Evolutionary conservation across 2,113 vertebrate species (phyloP), one percentile per base, ranked within the genome.

Genomic region (Caracal caracal): DNA sequence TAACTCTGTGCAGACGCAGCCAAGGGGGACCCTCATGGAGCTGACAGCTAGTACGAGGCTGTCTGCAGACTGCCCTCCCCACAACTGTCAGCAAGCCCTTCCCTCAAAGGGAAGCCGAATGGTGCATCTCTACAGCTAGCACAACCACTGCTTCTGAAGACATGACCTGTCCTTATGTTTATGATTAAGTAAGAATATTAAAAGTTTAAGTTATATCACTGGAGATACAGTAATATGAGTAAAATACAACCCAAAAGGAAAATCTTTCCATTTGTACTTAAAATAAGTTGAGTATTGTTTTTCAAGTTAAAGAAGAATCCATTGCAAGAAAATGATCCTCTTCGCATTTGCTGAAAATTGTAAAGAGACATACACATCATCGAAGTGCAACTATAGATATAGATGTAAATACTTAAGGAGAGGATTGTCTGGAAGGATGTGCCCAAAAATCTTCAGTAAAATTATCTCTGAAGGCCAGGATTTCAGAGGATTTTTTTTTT

Each of bases 241-340:
- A 89, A 94, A 76, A 94, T 51, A 63, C 0, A 82, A 76, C 35
- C 33, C 63, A 66, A 78, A 3, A 81, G 53, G 7, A 85, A 85
- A 61, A 56, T 63, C 94, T 33, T 89, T 82, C 61, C 66, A 86
- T 85, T 47, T 66, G 33, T 78, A 84, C 37, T 73, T 86, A 51
- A 78, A 93, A 49, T 37, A n/a, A 92, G 2, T 47, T 43, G 63
- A 88, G 37, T 71, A 63, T 87, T n/a, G n/a, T 26, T 90, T 92
- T 65, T 89, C 49, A 63, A n/a, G 63, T 73, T 79, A 63, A 49
- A 94, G 37, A 47, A 92, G 84, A 96, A 79, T 20, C 63, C 70
- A 35, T 0, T 73, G 20, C n/a, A 80, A 95, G 51, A 43, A 76
- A 90, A 90, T 26, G 11, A 19, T n/a, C 22, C 26, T 89, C 53